phyloP scores from a whole-genome alignment of 2,113 vertebrate species.

The Calyptommatus sinebrachiatus region DNA sequence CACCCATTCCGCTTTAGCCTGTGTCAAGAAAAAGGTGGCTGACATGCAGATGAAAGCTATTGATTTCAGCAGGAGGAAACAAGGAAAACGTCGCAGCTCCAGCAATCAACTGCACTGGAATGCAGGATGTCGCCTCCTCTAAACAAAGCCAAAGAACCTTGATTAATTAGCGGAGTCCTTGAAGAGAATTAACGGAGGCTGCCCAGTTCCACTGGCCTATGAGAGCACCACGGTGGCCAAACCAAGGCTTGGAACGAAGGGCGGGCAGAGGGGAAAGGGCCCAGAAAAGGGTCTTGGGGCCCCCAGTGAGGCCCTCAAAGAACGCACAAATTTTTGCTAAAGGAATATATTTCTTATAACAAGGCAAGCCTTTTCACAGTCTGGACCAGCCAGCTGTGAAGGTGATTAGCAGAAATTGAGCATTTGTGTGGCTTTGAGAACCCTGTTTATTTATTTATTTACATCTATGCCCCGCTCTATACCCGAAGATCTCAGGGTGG shows the following conservation, averaged over 20 bases:
- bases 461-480: no score
- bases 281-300: no score
- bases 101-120: neutral
- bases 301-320: no score
- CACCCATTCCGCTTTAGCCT: neutral
- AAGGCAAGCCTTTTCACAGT: no score
- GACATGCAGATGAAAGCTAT: neutral
- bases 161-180: slow-evolving; percentile 6
- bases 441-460: no score
- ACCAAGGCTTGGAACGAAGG: fast-evolving
- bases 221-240: fast-evolving
- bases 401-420: no score
- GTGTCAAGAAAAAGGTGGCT: neutral
- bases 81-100: neutral
- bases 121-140: neutral
- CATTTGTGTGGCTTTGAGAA: no score
- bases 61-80: slow-evolving; percentile 4
- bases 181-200: neutral
- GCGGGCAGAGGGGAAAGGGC: fast-evolving
- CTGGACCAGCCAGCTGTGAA: no score
- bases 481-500: no score
- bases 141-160: fast-evolving
- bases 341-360: no score
- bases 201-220: neutral
- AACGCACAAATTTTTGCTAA: no score